Base-by-base conservation (phyloP, 53 echinoderm and acorn worm genomes). In the Zoroaster sp. region DNA sequence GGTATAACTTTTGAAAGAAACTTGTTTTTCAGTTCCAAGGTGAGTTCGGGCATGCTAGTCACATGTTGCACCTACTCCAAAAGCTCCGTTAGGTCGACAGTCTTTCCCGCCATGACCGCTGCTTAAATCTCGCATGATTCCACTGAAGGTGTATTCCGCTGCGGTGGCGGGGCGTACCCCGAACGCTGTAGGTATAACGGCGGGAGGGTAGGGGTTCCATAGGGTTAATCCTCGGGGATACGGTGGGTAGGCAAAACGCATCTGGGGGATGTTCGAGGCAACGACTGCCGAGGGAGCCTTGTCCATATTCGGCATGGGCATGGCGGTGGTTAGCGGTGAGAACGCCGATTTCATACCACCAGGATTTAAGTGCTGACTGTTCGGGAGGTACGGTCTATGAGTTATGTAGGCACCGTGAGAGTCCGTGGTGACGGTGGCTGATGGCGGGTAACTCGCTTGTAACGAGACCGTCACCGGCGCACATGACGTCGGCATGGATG, bases 311-410 rank as follows among this genome's bases (percentile, higher is more conserved):
- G 67, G 44, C 67, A 47, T 46, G 9, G 85, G 85, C 46, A 85
- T 69, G 40, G 91, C 90, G n/a, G 93, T 73, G 28, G 92, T 89
- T 30, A 98, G 76, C 18, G 98, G 98, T 2, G 98, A 98, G 89
- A 98, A 98, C n/a, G 98, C 98, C 0, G 98, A 98, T 52, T 96
- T 98, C 74, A 98, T 92, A 54, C 95, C 98, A 33, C 94, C 68
- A 0, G 93, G 69, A 65, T 85, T 92, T 13, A 93, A 86, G 52
- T 90, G 91, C 14, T 95, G 93, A 31, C 87, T 91, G 25, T 89
- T 92, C 1, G 95, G 92, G 5, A 98, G 66, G 51, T 98, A 98
- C 23, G 98, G 98, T 67, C 95, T 91, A 74, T 98, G 98, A 13
- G 95, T 94, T 37, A 97, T 94, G 45, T 88, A 95, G 1, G 93